A percentile compares a stretch with the other conserved stretches of the same genome.
Evolutionary conservation across 53 echinoderm and acorn worm genomes (phyloP).

Genomic region (Arbacia lixula): DNA sequence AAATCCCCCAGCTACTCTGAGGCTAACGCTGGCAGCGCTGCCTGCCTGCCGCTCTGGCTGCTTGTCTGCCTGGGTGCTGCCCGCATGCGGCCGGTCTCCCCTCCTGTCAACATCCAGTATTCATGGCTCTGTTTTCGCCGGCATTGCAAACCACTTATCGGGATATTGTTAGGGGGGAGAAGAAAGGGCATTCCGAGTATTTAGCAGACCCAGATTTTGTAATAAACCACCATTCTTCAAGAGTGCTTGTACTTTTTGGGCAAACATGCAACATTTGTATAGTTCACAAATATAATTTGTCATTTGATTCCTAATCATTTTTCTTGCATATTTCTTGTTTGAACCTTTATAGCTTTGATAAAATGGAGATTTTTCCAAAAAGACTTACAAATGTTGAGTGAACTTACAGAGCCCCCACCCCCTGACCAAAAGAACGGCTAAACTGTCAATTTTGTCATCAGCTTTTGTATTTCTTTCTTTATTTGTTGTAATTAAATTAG

Average conservation of each 20-base stretch:
- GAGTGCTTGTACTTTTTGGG: conserved; percentile 42
- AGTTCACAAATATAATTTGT: conserved; percentile 43
- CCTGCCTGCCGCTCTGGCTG: conserved; percentile 25
- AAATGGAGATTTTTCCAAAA: too few relatives aligned
- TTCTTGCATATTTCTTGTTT: too few relatives aligned
- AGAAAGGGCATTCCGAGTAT: not conserved
- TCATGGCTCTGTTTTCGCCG: conserved; percentile 8
- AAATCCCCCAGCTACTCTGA: conserved; percentile 43
- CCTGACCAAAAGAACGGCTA: too few relatives aligned
- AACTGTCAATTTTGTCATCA: too few relatives aligned
- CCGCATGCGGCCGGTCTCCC: conserved; percentile 21
- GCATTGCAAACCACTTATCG: conserved; percentile 5
- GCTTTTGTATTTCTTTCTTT: too few relatives aligned
- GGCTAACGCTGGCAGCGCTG: conserved; percentile 11
- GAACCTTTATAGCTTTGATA: too few relatives aligned
- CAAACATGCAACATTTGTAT: conserved; percentile 44
- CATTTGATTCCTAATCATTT: conserved; percentile 43
- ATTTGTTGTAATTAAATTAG: too few relatives aligned
- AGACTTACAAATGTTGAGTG: too few relatives aligned
- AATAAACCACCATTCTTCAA: conserved; percentile 24
- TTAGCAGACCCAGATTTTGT: conserved; percentile 21
- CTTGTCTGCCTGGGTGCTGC: not conserved
- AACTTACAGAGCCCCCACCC: too few relatives aligned
- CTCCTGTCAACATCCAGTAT: conserved; percentile 42
- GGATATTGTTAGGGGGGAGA: conserved; percentile 8